Conservation (phyloP, 2,113 vertebrate species). For the Aphyosemion australe region DNA sequence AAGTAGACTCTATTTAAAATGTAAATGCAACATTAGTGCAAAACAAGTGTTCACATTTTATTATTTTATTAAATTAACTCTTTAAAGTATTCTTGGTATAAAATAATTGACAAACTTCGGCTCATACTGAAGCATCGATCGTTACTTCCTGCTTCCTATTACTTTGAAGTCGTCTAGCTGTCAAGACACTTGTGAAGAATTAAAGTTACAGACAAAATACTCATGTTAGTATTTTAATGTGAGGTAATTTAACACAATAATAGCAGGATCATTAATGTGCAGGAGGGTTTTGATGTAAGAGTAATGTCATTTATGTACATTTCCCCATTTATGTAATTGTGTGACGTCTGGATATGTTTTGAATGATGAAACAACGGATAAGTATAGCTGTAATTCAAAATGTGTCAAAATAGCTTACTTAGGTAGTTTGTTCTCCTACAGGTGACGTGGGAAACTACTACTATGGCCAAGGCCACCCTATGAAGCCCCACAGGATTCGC, state of each 20-base stretch:
- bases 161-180: no score
- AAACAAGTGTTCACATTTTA: not conserved
- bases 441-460: constrained; percentile 99
- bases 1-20: not conserved
- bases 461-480: constrained; percentile 97
- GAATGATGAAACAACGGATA: not conserved
- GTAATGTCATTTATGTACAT: no score
- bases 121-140: not conserved
- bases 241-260: no score
- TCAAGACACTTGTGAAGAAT: not conserved
- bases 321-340: no score
- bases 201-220: not conserved
- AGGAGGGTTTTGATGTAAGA: no score
- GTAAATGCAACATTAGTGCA: not conserved
- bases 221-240: not conserved
- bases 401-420: no score
- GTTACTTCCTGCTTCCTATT: not conserved
- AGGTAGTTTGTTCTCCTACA: constrained; percentile 46
- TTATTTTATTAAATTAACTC: not conserved
- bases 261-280: no score
- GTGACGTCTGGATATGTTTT: not conserved
- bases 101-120: not conserved
- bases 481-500: constrained; percentile 98
- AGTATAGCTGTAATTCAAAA: no score
- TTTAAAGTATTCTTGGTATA: not conserved